phyloP scores from a whole-genome alignment of 2,113 vertebrate species.

The Alethe diademata region DNA sequence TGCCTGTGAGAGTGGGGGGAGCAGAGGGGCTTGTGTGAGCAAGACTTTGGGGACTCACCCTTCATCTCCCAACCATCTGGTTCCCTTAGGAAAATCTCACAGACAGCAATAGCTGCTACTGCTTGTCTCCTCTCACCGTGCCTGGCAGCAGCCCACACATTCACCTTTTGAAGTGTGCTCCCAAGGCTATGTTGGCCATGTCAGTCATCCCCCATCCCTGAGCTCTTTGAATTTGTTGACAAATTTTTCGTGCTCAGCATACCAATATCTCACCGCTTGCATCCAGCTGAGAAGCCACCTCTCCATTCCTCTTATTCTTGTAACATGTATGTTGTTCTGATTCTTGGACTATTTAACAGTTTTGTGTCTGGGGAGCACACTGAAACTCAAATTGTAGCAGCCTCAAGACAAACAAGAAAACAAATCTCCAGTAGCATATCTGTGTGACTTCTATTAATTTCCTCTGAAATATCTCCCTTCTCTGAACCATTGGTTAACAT shows the following conservation, averaged over 20 bases:
- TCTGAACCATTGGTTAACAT: background rate
- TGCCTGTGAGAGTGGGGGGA: fast-evolving
- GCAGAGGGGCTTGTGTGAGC: background rate
- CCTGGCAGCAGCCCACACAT: background rate
- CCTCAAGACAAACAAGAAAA: background rate
- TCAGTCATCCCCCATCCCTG: background rate
- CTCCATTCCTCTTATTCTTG: background rate
- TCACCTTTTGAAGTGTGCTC: constrained; percentile 1
- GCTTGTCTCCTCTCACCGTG: background rate
- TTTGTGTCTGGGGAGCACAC: background rate
- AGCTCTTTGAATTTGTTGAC: background rate
- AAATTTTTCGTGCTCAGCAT: background rate
- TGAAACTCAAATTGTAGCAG: background rate
- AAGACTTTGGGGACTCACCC: background rate
- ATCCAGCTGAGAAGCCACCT: background rate
- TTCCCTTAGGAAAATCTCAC: background rate
- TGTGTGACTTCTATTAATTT: background rate
- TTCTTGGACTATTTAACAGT: background rate
- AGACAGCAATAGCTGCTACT: background rate
- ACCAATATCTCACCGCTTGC: background rate
- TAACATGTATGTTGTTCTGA: background rate
- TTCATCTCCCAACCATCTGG: background rate
- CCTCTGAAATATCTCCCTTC: background rate
- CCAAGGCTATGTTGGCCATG: background rate
- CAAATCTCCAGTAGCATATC: background rate